A percentile compares a stretch with the other conserved stretches of the same genome.
These are phyloP conservation scores for Cephus runcator DNA, from an alignment of 2,888 invertebrate species.

Conservation along the genomic window DNA sequence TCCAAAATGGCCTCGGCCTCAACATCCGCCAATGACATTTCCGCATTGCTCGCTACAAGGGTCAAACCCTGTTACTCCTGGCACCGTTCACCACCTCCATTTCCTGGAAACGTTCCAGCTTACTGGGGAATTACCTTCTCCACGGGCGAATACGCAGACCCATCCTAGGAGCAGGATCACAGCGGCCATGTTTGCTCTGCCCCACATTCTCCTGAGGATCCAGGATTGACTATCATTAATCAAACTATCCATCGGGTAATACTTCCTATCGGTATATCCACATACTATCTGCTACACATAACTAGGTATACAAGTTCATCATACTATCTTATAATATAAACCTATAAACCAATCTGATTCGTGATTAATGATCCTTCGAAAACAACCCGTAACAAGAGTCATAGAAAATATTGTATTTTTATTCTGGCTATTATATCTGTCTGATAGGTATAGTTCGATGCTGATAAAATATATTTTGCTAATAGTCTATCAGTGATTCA, in stretches of 20 bases:
- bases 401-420: neutral
- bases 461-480: neutral
- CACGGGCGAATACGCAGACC: constrained; percentile 37
- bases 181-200: constrained; percentile 51
- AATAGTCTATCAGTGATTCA: neutral
- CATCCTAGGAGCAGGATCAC: constrained; percentile 45
- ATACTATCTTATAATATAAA: neutral
- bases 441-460: neutral
- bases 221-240: neutral
- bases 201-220: constrained; percentile 44
- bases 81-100: neutral
- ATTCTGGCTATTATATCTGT: neutral
- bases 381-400: neutral
- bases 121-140: constrained; percentile 43
- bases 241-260: neutral
- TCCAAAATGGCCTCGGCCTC: constrained; percentile 70
- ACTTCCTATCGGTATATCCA: neutral
- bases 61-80: neutral
- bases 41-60: constrained; percentile 21
- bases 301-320: neutral
- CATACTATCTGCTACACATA: neutral
- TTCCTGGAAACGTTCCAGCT: neutral
- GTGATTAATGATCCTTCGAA: neutral
- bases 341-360: neutral
- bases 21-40: constrained; percentile 19